Conservation (phyloP, 2,113 vertebrate species). For the Fukomys damarensis region DNA sequence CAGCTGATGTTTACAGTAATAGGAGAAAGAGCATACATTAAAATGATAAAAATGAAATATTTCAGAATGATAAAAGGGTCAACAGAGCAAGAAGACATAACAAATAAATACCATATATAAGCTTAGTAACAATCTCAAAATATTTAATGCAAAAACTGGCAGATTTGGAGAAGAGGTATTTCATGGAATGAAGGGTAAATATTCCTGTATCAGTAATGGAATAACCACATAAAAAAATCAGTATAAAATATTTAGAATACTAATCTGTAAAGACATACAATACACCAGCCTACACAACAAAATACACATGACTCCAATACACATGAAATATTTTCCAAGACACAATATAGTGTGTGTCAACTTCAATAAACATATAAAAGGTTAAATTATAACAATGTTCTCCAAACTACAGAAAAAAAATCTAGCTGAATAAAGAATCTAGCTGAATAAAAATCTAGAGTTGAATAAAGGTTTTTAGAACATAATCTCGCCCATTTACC, state of each 20-base stretch:
- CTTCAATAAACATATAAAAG: background rate
- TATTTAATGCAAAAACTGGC: background rate
- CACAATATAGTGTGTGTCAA: background rate
- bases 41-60: background rate
- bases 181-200: background rate
- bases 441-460: background rate
- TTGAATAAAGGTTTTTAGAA: background rate
- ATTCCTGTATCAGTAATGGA: background rate
- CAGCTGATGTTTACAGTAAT: background rate
- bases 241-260: background rate
- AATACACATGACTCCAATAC: background rate
- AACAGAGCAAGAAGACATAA: background rate
- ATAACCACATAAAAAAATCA: background rate
- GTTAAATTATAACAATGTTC: background rate
- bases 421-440: background rate
- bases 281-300: background rate
- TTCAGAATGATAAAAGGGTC: background rate
- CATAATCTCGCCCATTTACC: background rate
- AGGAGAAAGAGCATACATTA: background rate
- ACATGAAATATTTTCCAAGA: background rate
- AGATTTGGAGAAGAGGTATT: background rate
- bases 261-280: background rate
- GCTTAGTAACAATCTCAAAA: background rate
- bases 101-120: background rate
- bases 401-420: background rate